Percentiles rank a stretch among this genome's conserved stretches.
Conservation (phyloP, 2,113 vertebrate species). For the Neotoma lepida region DNA sequence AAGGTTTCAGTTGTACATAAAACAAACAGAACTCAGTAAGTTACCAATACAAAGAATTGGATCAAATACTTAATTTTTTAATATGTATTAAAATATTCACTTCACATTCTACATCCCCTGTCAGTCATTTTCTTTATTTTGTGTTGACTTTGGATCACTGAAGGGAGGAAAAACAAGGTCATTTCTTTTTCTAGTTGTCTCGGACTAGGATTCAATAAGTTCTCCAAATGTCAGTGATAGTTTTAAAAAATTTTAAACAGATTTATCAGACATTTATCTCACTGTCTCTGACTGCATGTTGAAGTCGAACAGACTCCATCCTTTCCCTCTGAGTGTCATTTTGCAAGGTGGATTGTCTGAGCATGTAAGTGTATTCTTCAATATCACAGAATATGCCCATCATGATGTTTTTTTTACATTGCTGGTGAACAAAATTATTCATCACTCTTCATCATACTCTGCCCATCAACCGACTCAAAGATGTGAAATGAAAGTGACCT, state of each 20-base stretch:
- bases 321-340: neutral
- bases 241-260: constrained; percentile 21
- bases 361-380: neutral
- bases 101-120: neutral
- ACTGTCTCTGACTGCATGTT: neutral
- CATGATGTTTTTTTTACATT: neutral
- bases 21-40: constrained; percentile 64
- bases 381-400: neutral
- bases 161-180: constrained; percentile 28
- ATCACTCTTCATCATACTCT: neutral
- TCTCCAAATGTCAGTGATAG: neutral
- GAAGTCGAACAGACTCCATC: neutral
- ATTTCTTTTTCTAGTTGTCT: neutral
- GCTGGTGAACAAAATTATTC: neutral
- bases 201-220: neutral
- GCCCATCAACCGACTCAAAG: neutral
- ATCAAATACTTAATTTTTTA: constrained; percentile 56
- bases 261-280: neutral
- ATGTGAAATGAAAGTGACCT: neutral
- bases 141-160: neutral
- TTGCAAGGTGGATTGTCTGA: neutral
- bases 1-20: constrained; percentile 8
- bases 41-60: constrained; percentile 29
- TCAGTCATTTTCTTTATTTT: constrained; percentile 19
- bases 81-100: constrained; percentile 62